A percentile compares a stretch with the other conserved stretches of the same genome.
phyloP scores from a whole-genome alignment of 2,888 invertebrate genomes.

The Piscicola geometra region DNA sequence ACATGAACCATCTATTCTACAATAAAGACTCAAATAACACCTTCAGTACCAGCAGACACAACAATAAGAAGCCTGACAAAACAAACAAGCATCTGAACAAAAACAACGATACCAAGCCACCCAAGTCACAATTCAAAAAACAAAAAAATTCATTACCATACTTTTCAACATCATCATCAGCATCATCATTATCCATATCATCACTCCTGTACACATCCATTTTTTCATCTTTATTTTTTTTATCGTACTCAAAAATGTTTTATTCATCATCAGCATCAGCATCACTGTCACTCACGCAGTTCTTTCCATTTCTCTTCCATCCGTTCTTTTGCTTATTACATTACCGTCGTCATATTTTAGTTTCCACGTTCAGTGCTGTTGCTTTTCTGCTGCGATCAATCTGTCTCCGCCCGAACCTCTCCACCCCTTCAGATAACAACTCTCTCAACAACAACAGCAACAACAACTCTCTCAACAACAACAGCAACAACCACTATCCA shows the following conservation, averaged over 20 bases:
- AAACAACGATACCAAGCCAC: too few species aligned
- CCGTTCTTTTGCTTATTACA: not conserved
- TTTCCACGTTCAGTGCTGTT: not conserved
- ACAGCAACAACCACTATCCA: not conserved
- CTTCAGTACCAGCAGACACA: not conserved
- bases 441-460: not conserved
- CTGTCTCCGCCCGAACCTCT: not conserved
- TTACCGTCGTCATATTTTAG: not conserved
- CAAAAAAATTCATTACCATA: not conserved
- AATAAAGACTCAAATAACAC: not conserved
- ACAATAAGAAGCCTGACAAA: not conserved
- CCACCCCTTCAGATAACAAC: not conserved
- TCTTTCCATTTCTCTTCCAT: not conserved
- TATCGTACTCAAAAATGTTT: not conserved
- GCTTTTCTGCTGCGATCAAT: not conserved
- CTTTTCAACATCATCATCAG: not conserved
- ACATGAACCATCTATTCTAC: not conserved
- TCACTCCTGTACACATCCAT: not conserved
- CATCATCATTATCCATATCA: conserved; percentile 1
- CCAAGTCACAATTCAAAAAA: not conserved
- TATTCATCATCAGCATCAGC: not conserved
- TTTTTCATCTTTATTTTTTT: not conserved
- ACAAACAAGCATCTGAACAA: too few species aligned
- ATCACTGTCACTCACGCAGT: not conserved
- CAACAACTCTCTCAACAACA: conserved; percentile 8